Evolutionary conservation across 2,797 vertebrate species (phyloP).

Genomic region (Myotis myotis): DNA sequence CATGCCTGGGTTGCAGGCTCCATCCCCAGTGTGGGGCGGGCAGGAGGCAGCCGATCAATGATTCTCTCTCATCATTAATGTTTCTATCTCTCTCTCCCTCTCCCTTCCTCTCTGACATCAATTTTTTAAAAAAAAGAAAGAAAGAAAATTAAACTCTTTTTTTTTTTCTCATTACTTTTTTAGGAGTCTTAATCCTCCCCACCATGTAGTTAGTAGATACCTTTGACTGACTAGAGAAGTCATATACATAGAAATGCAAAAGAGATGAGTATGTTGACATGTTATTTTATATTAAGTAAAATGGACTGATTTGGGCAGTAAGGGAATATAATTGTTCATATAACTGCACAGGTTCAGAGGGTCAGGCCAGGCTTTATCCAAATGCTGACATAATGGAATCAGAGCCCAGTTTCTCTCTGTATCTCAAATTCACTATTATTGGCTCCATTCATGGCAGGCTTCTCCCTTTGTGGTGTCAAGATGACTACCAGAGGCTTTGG

Average conservation of each 20-base stretch:
- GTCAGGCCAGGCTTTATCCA: background rate
- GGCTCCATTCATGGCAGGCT: background rate
- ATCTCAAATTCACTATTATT: background rate
- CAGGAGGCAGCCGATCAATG: too few relatives aligned
- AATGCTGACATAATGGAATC: background rate
- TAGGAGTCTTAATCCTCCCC: background rate
- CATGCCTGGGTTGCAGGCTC: too few relatives aligned
- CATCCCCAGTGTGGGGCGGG: too few relatives aligned
- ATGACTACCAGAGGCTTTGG: background rate
- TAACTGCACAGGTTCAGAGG: background rate
- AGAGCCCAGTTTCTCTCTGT: background rate
- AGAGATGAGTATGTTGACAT: background rate
- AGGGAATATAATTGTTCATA: background rate
- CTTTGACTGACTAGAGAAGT: background rate
- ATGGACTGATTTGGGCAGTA: background rate
- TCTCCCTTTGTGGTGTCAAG: background rate
- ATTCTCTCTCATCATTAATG: too few relatives aligned
- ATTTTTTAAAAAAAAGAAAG: too few relatives aligned
- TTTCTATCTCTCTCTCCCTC: too few relatives aligned
- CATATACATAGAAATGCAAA: background rate
- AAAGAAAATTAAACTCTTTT: background rate
- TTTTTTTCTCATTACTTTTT: background rate
- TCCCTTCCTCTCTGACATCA: too few relatives aligned
- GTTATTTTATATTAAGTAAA: conserved; percentile 34
- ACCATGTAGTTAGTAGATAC: background rate